Base-by-base conservation (phyloP, 2,113 vertebrate species). In the Tachysurus fulvidraco region DNA sequence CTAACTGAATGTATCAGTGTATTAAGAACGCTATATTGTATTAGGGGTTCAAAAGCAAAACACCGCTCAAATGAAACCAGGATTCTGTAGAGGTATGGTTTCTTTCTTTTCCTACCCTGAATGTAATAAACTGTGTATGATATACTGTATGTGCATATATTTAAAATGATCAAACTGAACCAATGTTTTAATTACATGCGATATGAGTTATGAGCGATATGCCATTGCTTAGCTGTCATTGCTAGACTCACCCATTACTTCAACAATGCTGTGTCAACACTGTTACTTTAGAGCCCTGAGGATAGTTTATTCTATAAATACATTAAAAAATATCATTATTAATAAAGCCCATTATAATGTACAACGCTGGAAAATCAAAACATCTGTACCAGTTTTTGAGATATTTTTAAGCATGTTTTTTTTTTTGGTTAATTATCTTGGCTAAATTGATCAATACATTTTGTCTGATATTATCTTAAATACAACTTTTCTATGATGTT, bases 201-300 rank as follows among this genome's bases (percentile, higher is more conserved):
- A 17, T 41, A 65, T 59, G 64, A 81, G n/a, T n/a, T n/a, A 16
- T 5, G 52, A 59, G 28, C n/a, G n/a, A n/a, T n/a, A n/a, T 87
- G 59, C 5, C 23, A 65, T 82, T 46, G 41, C 60, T 59, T 13
- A 44, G 19, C 30, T 88, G 9, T 84, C 41, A 50, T 30, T 4
- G 64, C 44, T 54, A 67, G 86, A 79, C 89, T 86, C 89, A 84
- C 88, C 88, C 86, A 78, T 52, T 87, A 82, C 81, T 59, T 87
- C 87, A 91, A 90, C 91, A 91, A 25, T 21, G 67, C 88, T 88
- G 78, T 87, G 86, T 89, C 88, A 91, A 90, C 82, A 90, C 60
- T 77, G 86, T 11, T 0, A 54, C 23, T 21, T n/a, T 52, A 44
- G 59, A 54, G 13, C 60, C 78, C 17, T 30, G 5, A 28, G 11